Evolutionary conservation across 1,140 invertebrate species (phyloP).

Genomic region (Eciton burchellii): DNA sequence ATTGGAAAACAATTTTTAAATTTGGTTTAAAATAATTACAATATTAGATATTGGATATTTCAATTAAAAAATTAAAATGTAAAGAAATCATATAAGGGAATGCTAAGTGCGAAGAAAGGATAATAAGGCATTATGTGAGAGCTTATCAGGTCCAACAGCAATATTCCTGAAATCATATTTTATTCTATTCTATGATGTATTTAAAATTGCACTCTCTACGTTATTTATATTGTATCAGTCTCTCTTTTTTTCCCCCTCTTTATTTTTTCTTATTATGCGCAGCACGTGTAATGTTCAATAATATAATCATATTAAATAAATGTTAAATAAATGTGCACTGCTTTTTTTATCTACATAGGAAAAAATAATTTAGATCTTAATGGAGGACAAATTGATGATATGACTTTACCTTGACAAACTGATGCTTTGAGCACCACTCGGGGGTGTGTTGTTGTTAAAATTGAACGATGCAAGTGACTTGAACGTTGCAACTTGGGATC

Average conservation of each 20-base stretch:
- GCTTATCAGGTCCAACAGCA: conserved; percentile 73
- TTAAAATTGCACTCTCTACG: conserved; percentile 2
- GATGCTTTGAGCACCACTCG: conserved; percentile 75
- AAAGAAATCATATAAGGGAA: conserved; percentile 57
- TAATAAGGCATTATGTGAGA: conserved; percentile 67
- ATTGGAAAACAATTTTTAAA: background rate
- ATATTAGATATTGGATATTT: background rate
- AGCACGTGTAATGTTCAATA: no score
- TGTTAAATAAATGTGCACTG: no score
- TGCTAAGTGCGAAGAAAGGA: conserved; percentile 74
- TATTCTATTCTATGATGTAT: conserved; percentile 60
- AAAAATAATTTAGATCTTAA: conserved; percentile 10
- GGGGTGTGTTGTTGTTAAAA: conserved; percentile 84
- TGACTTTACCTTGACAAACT: conserved; percentile 78
- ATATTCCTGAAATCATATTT: conserved; percentile 75
- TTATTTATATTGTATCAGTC: no score
- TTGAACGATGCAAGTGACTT: conserved; percentile 86
- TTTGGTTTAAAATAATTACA: background rate
- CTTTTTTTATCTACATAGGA: background rate
- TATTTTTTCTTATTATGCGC: no score
- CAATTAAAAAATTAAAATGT: conserved; percentile 19
- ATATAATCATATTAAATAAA: no score
- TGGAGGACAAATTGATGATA: conserved; percentile 23
- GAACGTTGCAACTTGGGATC: conserved; percentile 86
- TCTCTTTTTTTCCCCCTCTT: no score